These are phyloP conservation scores for Habropoda laboriosa DNA, from an alignment of 1,140 invertebrate genomes.

Conservation along the genomic window DNA sequence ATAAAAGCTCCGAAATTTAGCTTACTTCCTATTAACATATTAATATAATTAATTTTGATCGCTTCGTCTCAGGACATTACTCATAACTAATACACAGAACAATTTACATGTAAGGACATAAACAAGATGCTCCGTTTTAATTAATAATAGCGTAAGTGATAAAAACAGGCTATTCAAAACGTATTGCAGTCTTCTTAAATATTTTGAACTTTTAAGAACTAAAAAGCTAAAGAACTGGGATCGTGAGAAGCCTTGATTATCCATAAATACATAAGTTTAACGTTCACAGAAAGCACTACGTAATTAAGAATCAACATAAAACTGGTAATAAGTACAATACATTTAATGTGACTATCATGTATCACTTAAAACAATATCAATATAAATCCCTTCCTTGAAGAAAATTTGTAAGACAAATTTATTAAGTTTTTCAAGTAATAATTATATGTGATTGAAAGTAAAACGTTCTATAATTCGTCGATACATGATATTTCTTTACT, in stretches of 20 bases:
- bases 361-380: constrained; percentile 26
- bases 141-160: constrained; percentile 21
- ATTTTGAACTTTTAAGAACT: constrained; percentile 33
- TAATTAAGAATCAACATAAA: constrained; percentile 24
- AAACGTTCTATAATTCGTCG: not conserved
- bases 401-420: not conserved
- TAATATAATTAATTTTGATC: constrained; percentile 44
- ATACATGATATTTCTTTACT: constrained; percentile 60
- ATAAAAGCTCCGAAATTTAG: not conserved
- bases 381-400: not conserved
- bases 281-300: constrained; percentile 44
- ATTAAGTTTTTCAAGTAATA: not conserved
- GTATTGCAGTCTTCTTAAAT: constrained; percentile 30
- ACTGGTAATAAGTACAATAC: constrained; percentile 62
- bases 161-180: constrained; percentile 7
- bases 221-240: constrained; percentile 30
- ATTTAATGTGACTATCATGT: constrained; percentile 59
- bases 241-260: constrained; percentile 32
- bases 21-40: constrained; percentile 11
- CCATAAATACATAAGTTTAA: constrained; percentile 25
- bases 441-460: not conserved
- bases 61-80: constrained; percentile 2
- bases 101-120: constrained; percentile 11
- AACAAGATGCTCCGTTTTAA: constrained; percentile 17
- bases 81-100: not conserved